Evolutionary conservation across 2,797 vertebrate species (phyloP).

Genomic region (Trachops cirrhosus): DNA sequence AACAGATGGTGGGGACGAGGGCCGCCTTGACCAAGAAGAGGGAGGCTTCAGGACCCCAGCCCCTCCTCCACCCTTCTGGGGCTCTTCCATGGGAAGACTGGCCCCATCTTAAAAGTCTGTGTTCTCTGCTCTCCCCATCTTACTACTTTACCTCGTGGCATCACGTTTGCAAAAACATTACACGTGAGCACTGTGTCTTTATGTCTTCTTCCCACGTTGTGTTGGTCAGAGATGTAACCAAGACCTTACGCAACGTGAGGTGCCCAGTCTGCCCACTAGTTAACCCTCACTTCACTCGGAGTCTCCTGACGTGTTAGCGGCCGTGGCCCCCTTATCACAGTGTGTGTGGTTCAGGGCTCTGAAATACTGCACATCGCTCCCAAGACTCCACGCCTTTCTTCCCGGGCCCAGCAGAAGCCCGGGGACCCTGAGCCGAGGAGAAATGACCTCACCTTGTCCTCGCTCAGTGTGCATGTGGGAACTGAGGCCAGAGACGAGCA

Average conservation of each 20-base stretch:
- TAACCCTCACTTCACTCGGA: background rate
- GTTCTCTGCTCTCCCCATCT: background rate
- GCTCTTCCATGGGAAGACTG: background rate
- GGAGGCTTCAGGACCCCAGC: background rate
- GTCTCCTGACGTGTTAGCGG: background rate
- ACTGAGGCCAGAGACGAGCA: background rate
- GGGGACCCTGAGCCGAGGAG: background rate
- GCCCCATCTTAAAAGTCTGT: background rate
- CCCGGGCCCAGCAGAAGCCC: background rate
- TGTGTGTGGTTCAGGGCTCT: background rate
- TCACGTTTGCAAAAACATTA: background rate
- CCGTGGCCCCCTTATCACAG: background rate
- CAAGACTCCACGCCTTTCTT: background rate
- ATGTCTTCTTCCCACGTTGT: background rate
- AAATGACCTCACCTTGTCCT: background rate
- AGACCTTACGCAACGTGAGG: background rate
- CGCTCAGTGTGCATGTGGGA: background rate
- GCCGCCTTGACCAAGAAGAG: background rate
- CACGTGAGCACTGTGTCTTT: background rate
- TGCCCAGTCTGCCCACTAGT: background rate
- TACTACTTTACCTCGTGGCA: background rate
- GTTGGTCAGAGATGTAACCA: background rate
- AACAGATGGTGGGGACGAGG: background rate
- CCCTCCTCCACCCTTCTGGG: background rate
- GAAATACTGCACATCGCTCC: background rate